Evolutionary conservation across 2,797 vertebrate species (phyloP).

Genomic region (Mormyrops attenuatus): DNA sequence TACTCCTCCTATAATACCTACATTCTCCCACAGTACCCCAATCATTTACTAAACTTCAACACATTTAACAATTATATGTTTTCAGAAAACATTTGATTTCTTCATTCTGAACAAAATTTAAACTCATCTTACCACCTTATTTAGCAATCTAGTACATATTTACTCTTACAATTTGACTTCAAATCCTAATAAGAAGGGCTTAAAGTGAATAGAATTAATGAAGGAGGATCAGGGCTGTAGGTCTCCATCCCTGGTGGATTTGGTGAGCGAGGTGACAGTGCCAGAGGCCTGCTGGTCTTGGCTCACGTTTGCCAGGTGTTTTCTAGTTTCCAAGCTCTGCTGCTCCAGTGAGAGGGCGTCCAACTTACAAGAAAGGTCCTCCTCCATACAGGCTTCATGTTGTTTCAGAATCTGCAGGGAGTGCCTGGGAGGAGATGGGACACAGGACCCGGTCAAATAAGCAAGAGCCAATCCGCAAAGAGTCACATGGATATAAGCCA

Average conservation of each 20-base stretch:
- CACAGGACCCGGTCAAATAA: background rate
- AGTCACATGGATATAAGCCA: background rate
- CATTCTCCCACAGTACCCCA: background rate
- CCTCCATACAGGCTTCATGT: slow-evolving; percentile 54
- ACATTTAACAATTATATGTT: background rate
- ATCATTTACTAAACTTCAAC: background rate
- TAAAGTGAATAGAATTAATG: background rate
- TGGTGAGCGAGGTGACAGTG: slow-evolving; percentile 35
- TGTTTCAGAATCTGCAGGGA: slow-evolving; percentile 62
- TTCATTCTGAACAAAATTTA: background rate
- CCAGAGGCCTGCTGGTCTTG: background rate
- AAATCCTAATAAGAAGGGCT: background rate
- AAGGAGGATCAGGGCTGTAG: slow-evolving; percentile 41
- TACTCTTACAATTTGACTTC: background rate
- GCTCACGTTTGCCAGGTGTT: slow-evolving; percentile 34
- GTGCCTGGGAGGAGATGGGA: slow-evolving; percentile 36
- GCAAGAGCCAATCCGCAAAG: background rate
- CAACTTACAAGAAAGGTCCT: slow-evolving; percentile 58
- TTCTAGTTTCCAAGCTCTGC: slow-evolving; percentile 52
- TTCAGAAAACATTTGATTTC: background rate
- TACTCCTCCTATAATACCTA: background rate
- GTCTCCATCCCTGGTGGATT: slow-evolving; percentile 59
- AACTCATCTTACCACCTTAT: background rate
- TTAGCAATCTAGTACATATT: background rate
- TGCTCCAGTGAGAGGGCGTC: slow-evolving; percentile 62